Evolutionary conservation across 2,797 vertebrate genomes (phyloP).

Genomic region (Numenius phaeopus): DNA sequence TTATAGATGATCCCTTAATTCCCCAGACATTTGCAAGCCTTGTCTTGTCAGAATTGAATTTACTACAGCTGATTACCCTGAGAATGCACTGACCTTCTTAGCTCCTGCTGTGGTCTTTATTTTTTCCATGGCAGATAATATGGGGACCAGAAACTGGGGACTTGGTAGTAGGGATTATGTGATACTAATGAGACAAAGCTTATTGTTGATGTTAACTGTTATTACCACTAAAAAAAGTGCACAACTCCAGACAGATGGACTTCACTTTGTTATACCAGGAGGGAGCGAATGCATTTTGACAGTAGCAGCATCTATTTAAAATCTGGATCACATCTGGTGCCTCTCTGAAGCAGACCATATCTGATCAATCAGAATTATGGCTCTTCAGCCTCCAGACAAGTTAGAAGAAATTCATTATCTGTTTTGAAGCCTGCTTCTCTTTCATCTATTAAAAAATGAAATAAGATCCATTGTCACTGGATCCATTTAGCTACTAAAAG

Average conservation of each 20-base stretch:
- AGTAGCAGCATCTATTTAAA: constrained; percentile 63
- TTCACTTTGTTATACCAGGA: constrained; percentile 61
- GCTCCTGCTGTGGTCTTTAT: constrained; percentile 78
- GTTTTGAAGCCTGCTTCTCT: constrained; percentile 56
- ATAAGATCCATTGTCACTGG: constrained; percentile 28
- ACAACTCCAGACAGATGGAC: constrained; percentile 67
- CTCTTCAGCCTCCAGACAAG: constrained; percentile 18
- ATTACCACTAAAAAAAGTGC: constrained; percentile 64
- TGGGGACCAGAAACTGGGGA: constrained; percentile 69
- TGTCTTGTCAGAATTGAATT: constrained; percentile 80
- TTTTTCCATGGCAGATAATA: constrained; percentile 67
- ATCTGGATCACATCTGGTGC: constrained; percentile 72
- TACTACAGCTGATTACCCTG: constrained; percentile 81
- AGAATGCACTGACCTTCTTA: constrained; percentile 79
- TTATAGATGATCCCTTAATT: constrained; percentile 76
- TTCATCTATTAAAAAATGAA: constrained; percentile 52
- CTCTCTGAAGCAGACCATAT: constrained; percentile 42
- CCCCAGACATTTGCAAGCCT: constrained; percentile 74
- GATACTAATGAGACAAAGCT: constrained; percentile 76
- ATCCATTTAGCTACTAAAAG: constrained; percentile 21
- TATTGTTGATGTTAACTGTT: constrained; percentile 74
- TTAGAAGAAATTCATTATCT: constrained; percentile 67
- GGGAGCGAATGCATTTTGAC: constrained; percentile 51
- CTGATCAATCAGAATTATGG: constrained; percentile 72
- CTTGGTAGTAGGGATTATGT: constrained; percentile 68